Percentiles rank a stretch among this genome's conserved stretches.
phyloP scores from a whole-genome alignment of 1,140 invertebrate species.

The Monochamus saltuarius region DNA sequence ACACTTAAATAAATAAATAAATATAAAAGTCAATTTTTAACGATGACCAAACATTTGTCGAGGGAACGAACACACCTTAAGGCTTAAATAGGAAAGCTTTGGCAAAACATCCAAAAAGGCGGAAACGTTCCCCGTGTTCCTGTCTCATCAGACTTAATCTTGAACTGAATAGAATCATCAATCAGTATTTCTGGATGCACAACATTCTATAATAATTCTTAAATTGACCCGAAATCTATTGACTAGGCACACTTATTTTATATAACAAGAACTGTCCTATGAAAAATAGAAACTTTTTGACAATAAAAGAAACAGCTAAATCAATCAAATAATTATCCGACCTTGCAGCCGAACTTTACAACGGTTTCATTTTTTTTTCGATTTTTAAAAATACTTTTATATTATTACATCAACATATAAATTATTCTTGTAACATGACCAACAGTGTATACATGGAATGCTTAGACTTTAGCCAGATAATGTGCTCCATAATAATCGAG shows the following conservation, averaged over 20 bases:
- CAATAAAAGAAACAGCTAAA: slow-evolving; percentile 50
- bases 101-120: slow-evolving; percentile 1
- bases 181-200: slow-evolving; percentile 36
- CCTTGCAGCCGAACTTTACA: slow-evolving; percentile 35
- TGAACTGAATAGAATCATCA: slow-evolving; percentile 5
- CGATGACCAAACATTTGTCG: slow-evolving; percentile 19
- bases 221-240: slow-evolving; percentile 54
- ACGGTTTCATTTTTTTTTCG: slow-evolving; percentile 47
- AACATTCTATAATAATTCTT: slow-evolving; percentile 37
- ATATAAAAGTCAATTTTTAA: slow-evolving; percentile 40
- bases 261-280: slow-evolving; percentile 54
- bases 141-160: slow-evolving; percentile 10
- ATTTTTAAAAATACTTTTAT: slow-evolving; percentile 50
- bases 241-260: slow-evolving; percentile 55
- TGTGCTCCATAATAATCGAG: slow-evolving; percentile 51
- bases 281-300: slow-evolving; percentile 54
- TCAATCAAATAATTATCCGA: slow-evolving; percentile 40
- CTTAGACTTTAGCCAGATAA: slow-evolving; percentile 48
- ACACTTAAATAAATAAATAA: slow-evolving; percentile 44
- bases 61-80: not conserved
- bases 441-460: slow-evolving; percentile 54
- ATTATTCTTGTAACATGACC: slow-evolving; percentile 53
- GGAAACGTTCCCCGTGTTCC: slow-evolving; percentile 5
- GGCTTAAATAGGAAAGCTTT: not conserved
- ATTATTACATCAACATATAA: slow-evolving; percentile 52